Evolutionary conservation across 2,888 invertebrate species (phyloP).

Genomic region (Papilio elwesi): DNA sequence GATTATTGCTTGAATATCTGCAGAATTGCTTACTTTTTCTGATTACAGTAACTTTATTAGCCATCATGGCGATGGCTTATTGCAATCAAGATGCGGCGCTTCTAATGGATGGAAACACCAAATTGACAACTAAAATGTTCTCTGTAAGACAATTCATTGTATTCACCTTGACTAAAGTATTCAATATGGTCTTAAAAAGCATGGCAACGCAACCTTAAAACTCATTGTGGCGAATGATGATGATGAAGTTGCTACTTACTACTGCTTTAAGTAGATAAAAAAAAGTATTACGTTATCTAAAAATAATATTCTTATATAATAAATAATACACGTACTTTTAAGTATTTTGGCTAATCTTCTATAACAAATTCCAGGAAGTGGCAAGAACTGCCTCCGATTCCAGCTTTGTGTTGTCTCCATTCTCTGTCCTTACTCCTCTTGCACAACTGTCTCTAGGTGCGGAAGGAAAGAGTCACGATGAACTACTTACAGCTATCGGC

Average conservation of each 20-base stretch:
- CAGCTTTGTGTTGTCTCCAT: constrained; percentile 73
- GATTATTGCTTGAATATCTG: too few relatives aligned
- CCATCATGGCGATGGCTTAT: neutral
- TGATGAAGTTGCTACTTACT: too few relatives aligned
- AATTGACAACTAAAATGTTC: neutral
- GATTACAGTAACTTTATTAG: neutral
- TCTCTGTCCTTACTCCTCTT: constrained; percentile 72
- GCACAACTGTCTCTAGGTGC: constrained; percentile 68
- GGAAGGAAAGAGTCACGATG: constrained; percentile 65
- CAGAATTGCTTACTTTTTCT: neutral
- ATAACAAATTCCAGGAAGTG: constrained; percentile 3
- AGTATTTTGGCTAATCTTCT: neutral
- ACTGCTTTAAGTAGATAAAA: too few relatives aligned
- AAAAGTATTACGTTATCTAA: too few relatives aligned
- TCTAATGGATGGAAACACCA: neutral
- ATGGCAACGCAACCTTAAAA: too few relatives aligned
- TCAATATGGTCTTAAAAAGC: neutral
- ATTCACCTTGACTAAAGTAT: neutral
- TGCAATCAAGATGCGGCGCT: neutral
- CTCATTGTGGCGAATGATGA: too few relatives aligned
- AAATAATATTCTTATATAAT: neutral
- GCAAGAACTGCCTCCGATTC: constrained; percentile 53
- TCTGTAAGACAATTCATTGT: neutral
- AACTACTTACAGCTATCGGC: constrained; percentile 62
- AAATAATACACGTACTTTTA: neutral